Base-by-base conservation (phyloP, 2,888 invertebrate species). In the Drosophila neonasuta region DNA sequence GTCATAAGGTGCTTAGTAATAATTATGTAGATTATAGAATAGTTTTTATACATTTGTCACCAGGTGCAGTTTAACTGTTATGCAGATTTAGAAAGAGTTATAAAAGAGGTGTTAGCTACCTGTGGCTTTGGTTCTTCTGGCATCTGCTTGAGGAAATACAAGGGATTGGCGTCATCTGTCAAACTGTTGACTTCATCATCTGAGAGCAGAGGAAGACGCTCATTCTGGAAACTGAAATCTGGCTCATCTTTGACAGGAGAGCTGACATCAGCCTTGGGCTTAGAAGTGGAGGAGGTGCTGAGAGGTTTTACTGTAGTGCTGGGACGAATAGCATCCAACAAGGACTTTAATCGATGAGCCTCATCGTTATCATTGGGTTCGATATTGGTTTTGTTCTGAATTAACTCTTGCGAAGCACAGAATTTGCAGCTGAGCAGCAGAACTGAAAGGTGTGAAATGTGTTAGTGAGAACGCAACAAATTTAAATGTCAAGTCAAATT, bases 101-200 rank as follows among this genome's bases (percentile, higher is more conserved):
- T 20, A 34, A 8, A 20, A 8, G 11, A 30, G 13, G 9, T 46
- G 15, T 6, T 49, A 41, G 8, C 32, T 45, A 81, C 79, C 82
- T 77, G 58, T 0, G 52, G 39, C 6, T 68, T 68, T 4, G 24
- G 7, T 0, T 34, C 7, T 17, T 44, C 46, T 3, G 45, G 0
- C 54, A 59, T 34, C 15, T 70, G 64, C 48, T 88, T 88, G 2
- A 88, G 80, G 36, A 86, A 88, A 45, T 80, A 72, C 46, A 81
- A 46, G 0, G 87, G 87, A 52, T 84, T 88, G 6, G 83, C 74
- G 42, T 81, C 88, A 0, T 83, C 80, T n/a, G 68, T 64, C 36
- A 88, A 52, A 42, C 69, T 80, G 15, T 69, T 59, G 44, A 71
- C 79, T 32, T 88, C 88, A 20, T 87, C 88, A 3, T 79, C 75